Base-by-base conservation (phyloP, 2,797 vertebrate genomes). In the Clamator glandarius region DNA sequence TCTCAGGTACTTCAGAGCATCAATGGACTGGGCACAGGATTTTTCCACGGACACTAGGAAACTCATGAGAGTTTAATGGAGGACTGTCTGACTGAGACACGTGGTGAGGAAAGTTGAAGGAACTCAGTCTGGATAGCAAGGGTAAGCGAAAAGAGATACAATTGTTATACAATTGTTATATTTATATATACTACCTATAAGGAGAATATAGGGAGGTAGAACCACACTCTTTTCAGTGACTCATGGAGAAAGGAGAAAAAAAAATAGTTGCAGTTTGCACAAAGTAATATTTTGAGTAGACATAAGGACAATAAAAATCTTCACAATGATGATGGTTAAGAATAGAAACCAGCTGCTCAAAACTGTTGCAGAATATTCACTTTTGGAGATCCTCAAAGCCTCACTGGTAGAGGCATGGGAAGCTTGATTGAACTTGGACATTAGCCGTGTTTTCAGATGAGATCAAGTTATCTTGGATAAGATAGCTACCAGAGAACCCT, bases 181-280 rank as follows among this genome's bases (percentile, higher is more conserved):
- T 35, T 59, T 16, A 77, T 1, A n/a, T n/a, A n/a, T n/a, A n/a
- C 11, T 62, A 74, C 6, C 2, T 33, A 21, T 2, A 36, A 15
- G 5, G 44, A 74, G 15, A 13, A 33, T 54, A 36, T 2, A 80
- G 41, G 19, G n/a, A 73, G 16, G 29, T 23, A 67, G 23, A 90
- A 23, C 1, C 52, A 77, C 33, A 36, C 8, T 39, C 14, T 39
- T 67, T 8, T 58, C 44, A 84, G 58, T 0, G 2, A 63, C 52
- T 76, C 42, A 66, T 5, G 3, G n/a, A 69, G 6, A 88, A 83
- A 25, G 25, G 23, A 70, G 16, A 72, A 59, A 7, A 19, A 19
- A 91, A 57, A 73, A 12, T 3, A 42, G 15, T 4, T 0, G 0
- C 18, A 39, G 21, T 59, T 68, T 36, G 16, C 11, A 62, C 29